Evolutionary conservation across 2,797 vertebrate genomes (phyloP), one percentile per base, ranked within the genome.

Genomic region (Neopelma chrysocephalum): DNA sequence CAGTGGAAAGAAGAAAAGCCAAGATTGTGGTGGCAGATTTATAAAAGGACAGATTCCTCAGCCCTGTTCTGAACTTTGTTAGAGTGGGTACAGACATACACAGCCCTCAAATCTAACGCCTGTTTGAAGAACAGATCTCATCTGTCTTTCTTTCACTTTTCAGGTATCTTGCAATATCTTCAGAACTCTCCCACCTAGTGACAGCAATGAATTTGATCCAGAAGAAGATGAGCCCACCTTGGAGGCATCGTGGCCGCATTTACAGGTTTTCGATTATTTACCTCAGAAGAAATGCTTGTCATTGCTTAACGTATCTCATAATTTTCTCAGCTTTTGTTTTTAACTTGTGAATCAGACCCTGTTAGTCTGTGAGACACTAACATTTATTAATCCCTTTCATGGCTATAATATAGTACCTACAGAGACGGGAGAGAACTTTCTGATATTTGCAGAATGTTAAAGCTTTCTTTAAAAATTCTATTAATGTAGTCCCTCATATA

Each of bases 151-250:
- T 90, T 97, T 95, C 75, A 80, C 60, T 94, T 97, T 84, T 89
- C 97, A 99, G 99, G 99, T 99, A 97, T 99, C 99, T 98, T 99
- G 99, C 98, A 99, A 99, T 99, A 99, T 99, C 98, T 99, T 99
- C 98, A 99, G 99, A 98, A 99, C 99, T 96, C 99, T 99, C 98
- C 99, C 99, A 95, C 99, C 99, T 97, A 99, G 99, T 80, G 99
- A 99, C 98, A 99, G 99, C 98, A 99, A 99, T 70, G 99, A 99
- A 98, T 99, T 99, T 97, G 99, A 99, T 98, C 99, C 99, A 43
- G 99, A 99, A 97, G 99, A 99, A 98, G 99, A 99, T 93, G 99
- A 99, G 97, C 99, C 99, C 85, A 99, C 99, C 81, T 98, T 99
- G 80, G 99, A 99, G 97, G 99, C 99, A 80, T 99, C 99, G 2